Evolutionary conservation across 2,888 invertebrate genomes (phyloP), one percentile per base, ranked within the genome.

Genomic region (Caenorhabditis afra): DNA sequence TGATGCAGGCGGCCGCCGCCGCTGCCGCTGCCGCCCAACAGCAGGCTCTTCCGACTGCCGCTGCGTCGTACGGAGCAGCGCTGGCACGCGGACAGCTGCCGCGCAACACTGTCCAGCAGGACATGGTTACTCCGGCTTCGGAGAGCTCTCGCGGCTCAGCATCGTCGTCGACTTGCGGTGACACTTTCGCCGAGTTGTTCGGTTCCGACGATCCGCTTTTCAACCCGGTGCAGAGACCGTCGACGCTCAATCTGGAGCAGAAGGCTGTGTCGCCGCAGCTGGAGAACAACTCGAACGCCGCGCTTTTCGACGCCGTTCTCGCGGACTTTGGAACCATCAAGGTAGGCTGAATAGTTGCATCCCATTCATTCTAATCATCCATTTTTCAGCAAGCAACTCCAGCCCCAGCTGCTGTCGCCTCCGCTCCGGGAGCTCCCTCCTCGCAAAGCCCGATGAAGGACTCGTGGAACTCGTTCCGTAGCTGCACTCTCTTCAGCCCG

Each of bases 51-150:
- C 16, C 64, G 14, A 45, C 44, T 22, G 47, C 22, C 0, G 47
- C 71, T 4, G n/a, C n/a, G n/a, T 81, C 81, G 8, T 85, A 85
- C 62, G 85, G 85, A 47, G 81, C 85, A 0, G 79, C 81, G 0
- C 55, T 85, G 59, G 85, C 85, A 12, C 64, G 81, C 14, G 86
- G 86, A 18, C 82, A 85, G 66, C 57, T 86, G 64, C 86, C 86
- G 5, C 45, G 84, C n/a, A 85, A 81, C 50, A 81, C 79, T 52
- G 81, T 86, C n/a, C 79, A 82, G 39, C 77, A 79, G 44, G 78
- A 81, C 23, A 37, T 61, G 50, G 2, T 55, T 8, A 66, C 23
- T 18, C 39, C 57, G 18, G 57, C 20, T 4, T 45, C 58, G 29
- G 58, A 58, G 20, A 58, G 58, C 45, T 5, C 7, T 29, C 58